Evolutionary conservation across 2,888 invertebrate genomes (phyloP).

Genomic region (Eupithecia insigniata): DNA sequence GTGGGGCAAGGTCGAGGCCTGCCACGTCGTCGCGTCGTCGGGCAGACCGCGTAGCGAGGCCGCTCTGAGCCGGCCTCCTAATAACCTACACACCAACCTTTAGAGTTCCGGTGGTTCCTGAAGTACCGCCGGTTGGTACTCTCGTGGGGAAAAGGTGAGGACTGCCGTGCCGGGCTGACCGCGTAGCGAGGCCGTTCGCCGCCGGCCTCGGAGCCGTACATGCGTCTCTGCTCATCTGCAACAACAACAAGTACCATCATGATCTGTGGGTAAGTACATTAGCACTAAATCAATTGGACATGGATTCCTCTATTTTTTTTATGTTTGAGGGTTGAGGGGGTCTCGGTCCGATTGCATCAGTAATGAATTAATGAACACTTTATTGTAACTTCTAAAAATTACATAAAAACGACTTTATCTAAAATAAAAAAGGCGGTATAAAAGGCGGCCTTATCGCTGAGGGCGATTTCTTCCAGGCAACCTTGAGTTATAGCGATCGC

Average conservation of each 20-base stretch:
- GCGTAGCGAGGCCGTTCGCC: conserved; percentile 82
- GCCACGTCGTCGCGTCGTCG: too few relatives aligned
- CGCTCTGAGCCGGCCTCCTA: background rate
- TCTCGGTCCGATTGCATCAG: background rate
- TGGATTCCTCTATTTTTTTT: background rate
- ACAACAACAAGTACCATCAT: conserved; percentile 33
- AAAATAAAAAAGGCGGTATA: too few relatives aligned
- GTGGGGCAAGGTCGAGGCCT: too few relatives aligned
- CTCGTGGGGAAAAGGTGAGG: conserved; percentile 88
- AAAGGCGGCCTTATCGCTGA: too few relatives aligned
- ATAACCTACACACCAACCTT: conserved; percentile 59
- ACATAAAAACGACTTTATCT: too few relatives aligned
- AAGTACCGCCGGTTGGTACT: conserved; percentile 86
- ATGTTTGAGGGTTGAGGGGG: background rate
- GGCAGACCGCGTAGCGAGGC: background rate
- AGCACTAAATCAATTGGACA: background rate
- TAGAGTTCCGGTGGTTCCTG: conserved; percentile 75
- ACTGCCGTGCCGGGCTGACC: conserved; percentile 86
- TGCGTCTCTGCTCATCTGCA: conserved; percentile 87
- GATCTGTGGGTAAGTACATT: background rate
- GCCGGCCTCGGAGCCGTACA: conserved; percentile 89
- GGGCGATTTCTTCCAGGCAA: too few relatives aligned
- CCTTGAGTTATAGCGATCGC: background rate
- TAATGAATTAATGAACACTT: too few relatives aligned
- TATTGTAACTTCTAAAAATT: too few relatives aligned